phyloP scores from a whole-genome alignment of 1,140 invertebrate genomes.

The Hylaeus anthracinus region DNA sequence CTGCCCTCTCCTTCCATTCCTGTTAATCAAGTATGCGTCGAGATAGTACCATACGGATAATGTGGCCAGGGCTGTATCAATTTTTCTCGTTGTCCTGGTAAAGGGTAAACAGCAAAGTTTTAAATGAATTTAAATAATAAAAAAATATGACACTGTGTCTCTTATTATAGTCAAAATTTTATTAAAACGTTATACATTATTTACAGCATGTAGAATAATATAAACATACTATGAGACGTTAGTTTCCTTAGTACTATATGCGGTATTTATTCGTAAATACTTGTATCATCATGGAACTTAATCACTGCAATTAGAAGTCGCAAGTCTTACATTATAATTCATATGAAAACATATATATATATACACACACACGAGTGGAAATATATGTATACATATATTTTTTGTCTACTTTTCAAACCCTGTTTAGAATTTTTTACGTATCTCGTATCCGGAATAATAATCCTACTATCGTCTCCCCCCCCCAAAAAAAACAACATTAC shows the following conservation, averaged over 20 bases:
- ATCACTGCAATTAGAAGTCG: constrained; percentile 40
- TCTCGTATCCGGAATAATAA: not conserved
- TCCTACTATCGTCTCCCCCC: constrained; percentile 9
- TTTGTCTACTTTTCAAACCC: not conserved
- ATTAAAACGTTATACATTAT: constrained; percentile 80
- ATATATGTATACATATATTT: constrained; percentile 1
- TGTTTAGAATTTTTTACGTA: not conserved
- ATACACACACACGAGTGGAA: not conserved
- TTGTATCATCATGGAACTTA: constrained; percentile 6
- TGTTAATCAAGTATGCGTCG: constrained; percentile 8
- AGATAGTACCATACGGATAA: not conserved
- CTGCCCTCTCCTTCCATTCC: not conserved
- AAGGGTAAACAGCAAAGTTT: too few species aligned
- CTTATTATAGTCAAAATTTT: constrained; percentile 71
- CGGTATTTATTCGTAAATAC: constrained; percentile 16
- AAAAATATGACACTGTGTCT: too few species aligned
- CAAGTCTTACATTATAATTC: constrained; percentile 12
- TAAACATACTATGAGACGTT: constrained; percentile 38
- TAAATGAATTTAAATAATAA: too few species aligned
- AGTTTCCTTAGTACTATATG: constrained; percentile 27
- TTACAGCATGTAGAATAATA: constrained; percentile 70
- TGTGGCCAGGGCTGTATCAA: constrained; percentile 45
- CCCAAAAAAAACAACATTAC: constrained; percentile 27
- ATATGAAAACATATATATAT: too few species aligned
- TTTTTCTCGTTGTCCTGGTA: not conserved